phyloP scores from a whole-genome alignment of 37 sponge, comb jelly and placozoan species.

The Corticium candelabrum region DNA sequence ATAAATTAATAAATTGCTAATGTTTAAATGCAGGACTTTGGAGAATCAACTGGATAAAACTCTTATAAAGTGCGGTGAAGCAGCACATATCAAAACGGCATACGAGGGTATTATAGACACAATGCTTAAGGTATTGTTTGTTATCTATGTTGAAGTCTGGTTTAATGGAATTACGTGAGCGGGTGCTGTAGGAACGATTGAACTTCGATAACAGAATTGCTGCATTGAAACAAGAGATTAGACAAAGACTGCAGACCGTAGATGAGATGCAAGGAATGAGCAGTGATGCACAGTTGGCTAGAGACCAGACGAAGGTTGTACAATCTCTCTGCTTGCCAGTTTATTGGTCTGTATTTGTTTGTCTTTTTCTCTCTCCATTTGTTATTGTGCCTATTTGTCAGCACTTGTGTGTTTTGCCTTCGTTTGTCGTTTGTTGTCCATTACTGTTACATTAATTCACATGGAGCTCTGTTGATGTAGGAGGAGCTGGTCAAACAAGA shows the following conservation, averaged over 20 bases:
- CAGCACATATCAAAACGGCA: slow-evolving; percentile 80
- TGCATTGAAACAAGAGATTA: slow-evolving; percentile 73
- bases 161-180: not conserved
- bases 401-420: too few relatives aligned
- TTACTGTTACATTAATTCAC: too few relatives aligned
- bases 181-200: slow-evolving; percentile 64
- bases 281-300: slow-evolving; percentile 78
- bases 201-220: slow-evolving; percentile 88
- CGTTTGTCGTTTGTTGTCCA: too few relatives aligned
- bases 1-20: too few relatives aligned
- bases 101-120: slow-evolving; percentile 76
- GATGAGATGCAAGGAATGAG: slow-evolving; percentile 67
- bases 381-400: too few relatives aligned
- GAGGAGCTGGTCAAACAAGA: slow-evolving; percentile 60
- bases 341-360: not conserved
- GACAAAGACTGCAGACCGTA: slow-evolving; percentile 48
- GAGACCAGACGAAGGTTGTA: slow-evolving; percentile 78
- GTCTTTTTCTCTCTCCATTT: too few relatives aligned
- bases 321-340: slow-evolving; percentile 7
- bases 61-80: slow-evolving; percentile 78
- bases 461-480: too few relatives aligned
- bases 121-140: slow-evolving; percentile 52
- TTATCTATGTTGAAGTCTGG: not conserved
- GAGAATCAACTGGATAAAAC: slow-evolving; percentile 94
- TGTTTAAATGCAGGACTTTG: slow-evolving; percentile 46